phyloP scores from a whole-genome alignment of 2,888 invertebrate species.

The Flexamia atlantica region DNA sequence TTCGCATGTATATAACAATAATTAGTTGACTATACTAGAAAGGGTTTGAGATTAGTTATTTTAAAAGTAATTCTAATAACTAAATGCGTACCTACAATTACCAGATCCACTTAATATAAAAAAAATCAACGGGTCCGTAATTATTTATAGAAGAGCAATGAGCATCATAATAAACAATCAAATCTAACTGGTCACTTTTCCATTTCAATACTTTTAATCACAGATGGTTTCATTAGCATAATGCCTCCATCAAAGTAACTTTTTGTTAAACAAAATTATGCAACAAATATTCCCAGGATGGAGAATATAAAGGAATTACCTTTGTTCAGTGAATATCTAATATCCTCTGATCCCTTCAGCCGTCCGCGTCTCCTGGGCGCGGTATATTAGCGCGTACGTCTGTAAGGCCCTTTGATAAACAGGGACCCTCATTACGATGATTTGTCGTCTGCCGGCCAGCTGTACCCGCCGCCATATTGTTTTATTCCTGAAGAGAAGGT shows the following conservation, averaged over 20 bases:
- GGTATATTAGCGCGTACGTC: conserved; percentile 13
- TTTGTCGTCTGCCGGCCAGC: conserved; percentile 19
- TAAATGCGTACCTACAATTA: too few relatives aligned
- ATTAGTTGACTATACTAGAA: too few relatives aligned
- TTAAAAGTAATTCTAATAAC: too few relatives aligned
- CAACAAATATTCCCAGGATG: background rate
- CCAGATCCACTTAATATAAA: too few relatives aligned
- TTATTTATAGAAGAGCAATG: too few relatives aligned
- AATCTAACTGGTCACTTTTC: too few relatives aligned
- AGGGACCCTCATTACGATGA: conserved; percentile 15
- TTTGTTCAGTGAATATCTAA: conserved; percentile 29
- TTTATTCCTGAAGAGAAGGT: background rate
- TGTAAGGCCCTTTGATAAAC: conserved; percentile 38
- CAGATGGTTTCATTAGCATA: too few relatives aligned
- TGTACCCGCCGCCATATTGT: conserved; percentile 10
- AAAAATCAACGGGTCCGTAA: too few relatives aligned
- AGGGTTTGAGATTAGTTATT: too few relatives aligned
- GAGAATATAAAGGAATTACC: conserved; percentile 9
- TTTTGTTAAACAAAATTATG: background rate
- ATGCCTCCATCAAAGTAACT: background rate
- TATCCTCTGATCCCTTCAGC: conserved; percentile 29
- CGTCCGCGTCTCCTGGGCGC: conserved; percentile 1
- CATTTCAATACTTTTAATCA: too few relatives aligned
- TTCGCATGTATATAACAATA: too few relatives aligned
- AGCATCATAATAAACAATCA: too few relatives aligned